Evolutionary conservation across 2,113 vertebrate genomes (phyloP).

Genomic region (Colaptes auratus): DNA sequence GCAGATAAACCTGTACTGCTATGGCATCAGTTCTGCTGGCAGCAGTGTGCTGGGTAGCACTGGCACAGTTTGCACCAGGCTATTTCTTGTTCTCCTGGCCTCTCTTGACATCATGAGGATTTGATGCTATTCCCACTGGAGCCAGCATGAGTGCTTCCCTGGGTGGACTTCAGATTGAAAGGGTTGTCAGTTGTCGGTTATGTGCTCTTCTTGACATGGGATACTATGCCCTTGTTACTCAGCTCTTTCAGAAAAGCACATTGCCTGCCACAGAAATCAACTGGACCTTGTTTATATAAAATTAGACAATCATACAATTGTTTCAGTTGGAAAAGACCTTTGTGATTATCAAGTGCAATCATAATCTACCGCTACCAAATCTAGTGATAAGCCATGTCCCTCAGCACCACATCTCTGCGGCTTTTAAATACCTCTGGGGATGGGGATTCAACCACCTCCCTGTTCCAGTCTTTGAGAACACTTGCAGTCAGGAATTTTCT

Average conservation of each 20-base stretch:
- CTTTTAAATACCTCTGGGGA: too few species aligned
- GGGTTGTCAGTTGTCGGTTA: not conserved
- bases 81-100: not conserved
- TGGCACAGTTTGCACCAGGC: rapidly evolving
- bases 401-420: too few species aligned
- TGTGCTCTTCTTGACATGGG: not conserved
- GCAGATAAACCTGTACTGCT: not conserved
- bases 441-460: too few species aligned
- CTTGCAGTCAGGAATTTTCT: too few species aligned
- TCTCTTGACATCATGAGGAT: rapidly evolving
- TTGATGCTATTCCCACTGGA: not conserved
- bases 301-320: not conserved
- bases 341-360: too few species aligned
- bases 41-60: not conserved
- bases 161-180: not conserved
- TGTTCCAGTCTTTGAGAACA: too few species aligned
- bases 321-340: too few species aligned
- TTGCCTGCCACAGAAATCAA: not conserved
- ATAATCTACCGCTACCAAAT: too few species aligned
- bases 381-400: too few species aligned
- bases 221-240: not conserved
- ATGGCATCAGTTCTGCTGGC: not conserved
- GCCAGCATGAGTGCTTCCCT: not conserved
- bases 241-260: not conserved
- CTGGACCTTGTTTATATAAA: not conserved